phyloP scores from a whole-genome alignment of 2,888 invertebrate genomes.

The Microctonus brassicae region DNA sequence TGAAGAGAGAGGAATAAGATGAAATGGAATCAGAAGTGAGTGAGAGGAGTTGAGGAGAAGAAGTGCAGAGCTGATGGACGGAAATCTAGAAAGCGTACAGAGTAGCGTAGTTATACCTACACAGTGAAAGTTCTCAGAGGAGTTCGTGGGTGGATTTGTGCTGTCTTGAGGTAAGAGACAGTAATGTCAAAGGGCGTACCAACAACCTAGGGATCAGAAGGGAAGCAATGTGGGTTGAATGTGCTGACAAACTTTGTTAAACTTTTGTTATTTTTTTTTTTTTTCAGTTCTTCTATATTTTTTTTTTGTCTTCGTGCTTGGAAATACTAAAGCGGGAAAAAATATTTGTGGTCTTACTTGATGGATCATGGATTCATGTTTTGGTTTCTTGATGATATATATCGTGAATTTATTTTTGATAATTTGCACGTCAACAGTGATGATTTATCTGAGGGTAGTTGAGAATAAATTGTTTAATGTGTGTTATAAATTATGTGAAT shows the following conservation, averaged over 20 bases:
- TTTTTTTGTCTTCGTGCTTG: constrained; percentile 7
- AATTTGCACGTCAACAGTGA: not conserved
- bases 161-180: not conserved
- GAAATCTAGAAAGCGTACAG: constrained; percentile 8
- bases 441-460: not conserved
- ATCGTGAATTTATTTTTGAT: not conserved
- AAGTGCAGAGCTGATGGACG: not conserved
- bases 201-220: not conserved
- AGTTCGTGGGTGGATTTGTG: constrained; percentile 11
- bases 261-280: constrained; percentile 18
- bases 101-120: not conserved
- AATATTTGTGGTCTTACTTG: not conserved
- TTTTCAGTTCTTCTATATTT: not conserved
- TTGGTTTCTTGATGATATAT: not conserved
- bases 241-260: constrained; percentile 23
- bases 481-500: no score
- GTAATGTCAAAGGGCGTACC: not conserved
- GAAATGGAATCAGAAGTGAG: constrained; percentile 13
- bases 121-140: constrained; percentile 1
- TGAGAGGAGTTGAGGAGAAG: not conserved
- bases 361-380: not conserved
- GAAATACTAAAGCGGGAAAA: constrained; percentile 13
- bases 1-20: not conserved
- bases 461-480: not conserved
- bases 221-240: not conserved